phyloP scores from a whole-genome alignment of 2,888 invertebrate species.

The Eupithecia exiguata region DNA sequence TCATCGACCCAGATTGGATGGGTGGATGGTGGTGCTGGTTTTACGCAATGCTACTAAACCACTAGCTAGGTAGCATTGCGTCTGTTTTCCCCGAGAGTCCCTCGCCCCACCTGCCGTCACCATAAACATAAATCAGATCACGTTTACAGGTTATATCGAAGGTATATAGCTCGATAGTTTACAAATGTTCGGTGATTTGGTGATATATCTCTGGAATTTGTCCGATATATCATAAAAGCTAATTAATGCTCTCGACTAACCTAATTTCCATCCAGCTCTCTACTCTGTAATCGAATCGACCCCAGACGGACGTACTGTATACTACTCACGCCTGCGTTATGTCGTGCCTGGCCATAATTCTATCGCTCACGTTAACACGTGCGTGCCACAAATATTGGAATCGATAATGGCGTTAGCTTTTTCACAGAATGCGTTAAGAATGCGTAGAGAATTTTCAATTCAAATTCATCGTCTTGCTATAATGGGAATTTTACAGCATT shows the following conservation, averaged over 20 bases:
- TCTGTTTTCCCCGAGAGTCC: neutral
- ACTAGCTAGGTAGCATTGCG: too few relatives aligned
- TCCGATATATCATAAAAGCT: conserved; percentile 9
- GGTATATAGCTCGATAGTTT: neutral
- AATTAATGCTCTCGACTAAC: conserved; percentile 12
- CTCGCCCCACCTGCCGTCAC: neutral
- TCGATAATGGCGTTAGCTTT: conserved; percentile 48
- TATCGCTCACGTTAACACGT: conserved; percentile 47
- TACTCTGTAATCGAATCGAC: conserved; percentile 44
- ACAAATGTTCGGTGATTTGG: conserved; percentile 3
- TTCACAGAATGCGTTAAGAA: neutral
- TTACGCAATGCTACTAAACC: too few relatives aligned
- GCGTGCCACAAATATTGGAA: conserved; percentile 56
- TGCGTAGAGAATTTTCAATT: neutral
- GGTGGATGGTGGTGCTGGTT: too few relatives aligned
- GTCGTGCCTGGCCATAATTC: conserved; percentile 55
- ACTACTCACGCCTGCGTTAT: conserved; percentile 41
- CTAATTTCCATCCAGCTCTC: conserved; percentile 31
- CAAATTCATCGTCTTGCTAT: neutral
- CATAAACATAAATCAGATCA: neutral
- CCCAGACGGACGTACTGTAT: conserved; percentile 53
- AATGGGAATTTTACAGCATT: neutral
- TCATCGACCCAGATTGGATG: neutral
- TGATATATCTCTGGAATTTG: neutral
- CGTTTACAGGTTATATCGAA: neutral